Conservation (phyloP, 2,113 vertebrate genomes). For the Percina caprodes region DNA sequence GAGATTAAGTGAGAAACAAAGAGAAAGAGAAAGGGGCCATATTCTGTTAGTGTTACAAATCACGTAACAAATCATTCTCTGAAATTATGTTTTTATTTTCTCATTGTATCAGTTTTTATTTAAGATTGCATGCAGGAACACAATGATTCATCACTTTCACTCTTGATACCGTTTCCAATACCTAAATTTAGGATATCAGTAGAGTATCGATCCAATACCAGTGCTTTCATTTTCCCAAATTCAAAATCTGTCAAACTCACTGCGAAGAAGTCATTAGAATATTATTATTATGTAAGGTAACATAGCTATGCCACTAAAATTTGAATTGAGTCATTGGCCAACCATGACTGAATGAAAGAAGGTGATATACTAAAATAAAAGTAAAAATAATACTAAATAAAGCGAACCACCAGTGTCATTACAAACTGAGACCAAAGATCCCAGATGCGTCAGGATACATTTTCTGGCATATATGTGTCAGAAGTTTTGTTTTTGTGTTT, state of each 20-base stretch:
- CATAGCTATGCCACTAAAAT: background rate
- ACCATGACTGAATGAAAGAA: background rate
- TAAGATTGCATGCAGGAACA: background rate
- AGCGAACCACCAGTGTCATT: background rate
- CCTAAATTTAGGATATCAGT: background rate
- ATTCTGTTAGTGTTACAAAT: background rate
- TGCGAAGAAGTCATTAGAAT: background rate
- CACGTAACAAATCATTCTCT: background rate
- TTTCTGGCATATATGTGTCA: background rate
- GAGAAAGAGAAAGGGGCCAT: background rate
- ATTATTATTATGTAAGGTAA: background rate
- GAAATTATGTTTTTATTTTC: background rate
- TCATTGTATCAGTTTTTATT: background rate
- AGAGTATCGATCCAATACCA: background rate
- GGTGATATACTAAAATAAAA: background rate
- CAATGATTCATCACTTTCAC: background rate
- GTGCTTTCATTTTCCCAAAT: background rate
- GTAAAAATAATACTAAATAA: background rate
- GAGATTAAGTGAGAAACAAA: conserved; percentile 3
- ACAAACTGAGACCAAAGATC: background rate
- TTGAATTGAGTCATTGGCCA: background rate
- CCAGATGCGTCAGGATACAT: background rate
- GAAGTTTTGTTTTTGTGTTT: no score
- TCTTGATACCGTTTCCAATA: background rate
- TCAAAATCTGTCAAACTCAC: background rate